These are phyloP conservation scores for Suncus etruscus DNA, from an alignment of 2,113 vertebrate species.

Conservation along the genomic window DNA sequence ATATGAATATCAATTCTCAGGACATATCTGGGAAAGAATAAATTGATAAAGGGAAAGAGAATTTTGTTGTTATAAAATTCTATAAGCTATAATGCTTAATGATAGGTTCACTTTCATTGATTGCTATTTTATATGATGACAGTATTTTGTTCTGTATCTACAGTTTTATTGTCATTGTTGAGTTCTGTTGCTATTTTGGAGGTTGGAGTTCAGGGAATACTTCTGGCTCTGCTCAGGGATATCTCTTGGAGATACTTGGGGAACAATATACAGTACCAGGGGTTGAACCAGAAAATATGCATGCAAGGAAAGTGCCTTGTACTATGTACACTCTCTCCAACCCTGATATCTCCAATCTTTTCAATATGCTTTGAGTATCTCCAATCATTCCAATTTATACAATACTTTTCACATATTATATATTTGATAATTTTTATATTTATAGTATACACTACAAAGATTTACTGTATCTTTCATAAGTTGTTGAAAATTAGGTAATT, in stretches of 20 bases:
- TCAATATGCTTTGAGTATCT: neutral
- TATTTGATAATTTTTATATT: neutral
- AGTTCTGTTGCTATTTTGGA: too few species aligned
- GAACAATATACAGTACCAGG: too few species aligned
- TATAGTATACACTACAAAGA: neutral
- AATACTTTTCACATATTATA: neutral
- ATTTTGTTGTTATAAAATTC: neutral
- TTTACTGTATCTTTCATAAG: neutral
- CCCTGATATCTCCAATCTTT: slow-evolving; percentile 8
- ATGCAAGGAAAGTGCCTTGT: too few species aligned
- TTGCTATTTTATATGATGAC: neutral
- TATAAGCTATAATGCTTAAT: neutral
- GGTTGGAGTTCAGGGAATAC: too few species aligned
- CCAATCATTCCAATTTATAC: too few species aligned
- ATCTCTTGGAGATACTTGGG: too few species aligned
- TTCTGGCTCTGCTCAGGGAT: too few species aligned
- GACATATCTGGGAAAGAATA: neutral
- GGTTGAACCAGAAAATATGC: too few species aligned
- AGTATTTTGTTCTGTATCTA: neutral
- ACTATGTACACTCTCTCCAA: too few species aligned
- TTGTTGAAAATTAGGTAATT: neutral
- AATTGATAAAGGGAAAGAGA: neutral
- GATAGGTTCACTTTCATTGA: neutral
- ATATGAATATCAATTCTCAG: neutral
- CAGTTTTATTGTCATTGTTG: neutral